phyloP scores from a whole-genome alignment of 2,888 invertebrate species.

The Encarsia formosa region DNA sequence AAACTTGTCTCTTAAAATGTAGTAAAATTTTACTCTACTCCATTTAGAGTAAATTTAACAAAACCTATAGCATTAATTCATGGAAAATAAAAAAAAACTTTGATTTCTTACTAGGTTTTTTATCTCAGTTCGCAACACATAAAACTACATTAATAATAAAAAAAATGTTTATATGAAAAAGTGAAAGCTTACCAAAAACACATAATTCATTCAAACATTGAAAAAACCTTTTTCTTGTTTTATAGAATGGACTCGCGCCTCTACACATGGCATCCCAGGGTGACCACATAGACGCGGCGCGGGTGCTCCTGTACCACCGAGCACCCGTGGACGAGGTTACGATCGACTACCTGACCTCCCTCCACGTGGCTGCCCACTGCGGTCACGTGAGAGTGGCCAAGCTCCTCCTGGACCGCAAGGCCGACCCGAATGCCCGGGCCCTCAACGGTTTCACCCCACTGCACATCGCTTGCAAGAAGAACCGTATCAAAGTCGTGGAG shows the following conservation, averaged over 20 bases:
- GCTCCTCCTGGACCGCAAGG: slow-evolving; percentile 84
- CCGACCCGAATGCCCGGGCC: slow-evolving; percentile 95
- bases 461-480: slow-evolving; percentile 99
- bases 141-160: no score
- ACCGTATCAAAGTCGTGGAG: slow-evolving; percentile 93
- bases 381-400: slow-evolving; percentile 92
- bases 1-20: no score
- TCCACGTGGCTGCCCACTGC: slow-evolving; percentile 94
- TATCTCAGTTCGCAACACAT: no score
- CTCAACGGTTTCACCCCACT: slow-evolving; percentile 96
- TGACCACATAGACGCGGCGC: slow-evolving; percentile 95
- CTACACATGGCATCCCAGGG: slow-evolving; percentile 99
- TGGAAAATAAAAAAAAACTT: no score
- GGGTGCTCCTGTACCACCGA: slow-evolving; percentile 85
- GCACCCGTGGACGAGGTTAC: slow-evolving; percentile 99
- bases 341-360: slow-evolving; percentile 93
- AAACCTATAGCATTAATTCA: no score
- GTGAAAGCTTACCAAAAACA: no score
- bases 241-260: slow-evolving; percentile 85
- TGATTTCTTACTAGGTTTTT: no score
- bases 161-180: no score
- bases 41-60: no score
- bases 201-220: no score
- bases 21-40: no score
- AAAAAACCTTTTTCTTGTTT: no score